Conservation (phyloP, 2,888 invertebrate genomes). For the Platycnemis pennipes region DNA sequence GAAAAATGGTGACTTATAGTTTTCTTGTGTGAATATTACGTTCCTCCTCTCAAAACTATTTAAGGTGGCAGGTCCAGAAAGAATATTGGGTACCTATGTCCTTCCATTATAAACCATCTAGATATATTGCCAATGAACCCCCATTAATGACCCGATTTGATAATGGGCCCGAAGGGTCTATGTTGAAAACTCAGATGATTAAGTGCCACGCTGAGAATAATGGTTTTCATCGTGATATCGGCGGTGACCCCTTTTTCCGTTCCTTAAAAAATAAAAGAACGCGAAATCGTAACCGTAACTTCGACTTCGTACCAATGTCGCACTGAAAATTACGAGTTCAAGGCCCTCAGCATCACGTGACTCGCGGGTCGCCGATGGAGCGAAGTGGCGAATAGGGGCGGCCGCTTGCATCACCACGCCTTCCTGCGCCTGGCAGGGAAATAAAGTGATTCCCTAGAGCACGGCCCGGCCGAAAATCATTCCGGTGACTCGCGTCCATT, state of each 20-base stretch:
- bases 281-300: conserved; percentile 9
- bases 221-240: background rate
- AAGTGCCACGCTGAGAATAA: background rate
- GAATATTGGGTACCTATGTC: background rate
- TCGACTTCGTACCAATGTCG: background rate
- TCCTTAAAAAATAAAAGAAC: background rate
- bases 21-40: background rate
- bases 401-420: background rate
- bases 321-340: conserved; percentile 11
- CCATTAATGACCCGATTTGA: background rate
- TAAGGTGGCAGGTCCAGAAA: background rate
- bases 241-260: background rate
- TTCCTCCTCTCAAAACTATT: background rate
- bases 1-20: too few relatives aligned
- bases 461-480: background rate
- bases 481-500: conserved; percentile 8
- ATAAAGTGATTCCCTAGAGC: background rate
- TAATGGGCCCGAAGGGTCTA: background rate
- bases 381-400: background rate
- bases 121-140: background rate
- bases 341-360: background rate
- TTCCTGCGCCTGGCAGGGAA: background rate
- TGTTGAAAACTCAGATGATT: background rate
- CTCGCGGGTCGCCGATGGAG: background rate
- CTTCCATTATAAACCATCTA: background rate